Base-by-base conservation (phyloP, 1,140 invertebrate species). In the Gryon sp. region DNA sequence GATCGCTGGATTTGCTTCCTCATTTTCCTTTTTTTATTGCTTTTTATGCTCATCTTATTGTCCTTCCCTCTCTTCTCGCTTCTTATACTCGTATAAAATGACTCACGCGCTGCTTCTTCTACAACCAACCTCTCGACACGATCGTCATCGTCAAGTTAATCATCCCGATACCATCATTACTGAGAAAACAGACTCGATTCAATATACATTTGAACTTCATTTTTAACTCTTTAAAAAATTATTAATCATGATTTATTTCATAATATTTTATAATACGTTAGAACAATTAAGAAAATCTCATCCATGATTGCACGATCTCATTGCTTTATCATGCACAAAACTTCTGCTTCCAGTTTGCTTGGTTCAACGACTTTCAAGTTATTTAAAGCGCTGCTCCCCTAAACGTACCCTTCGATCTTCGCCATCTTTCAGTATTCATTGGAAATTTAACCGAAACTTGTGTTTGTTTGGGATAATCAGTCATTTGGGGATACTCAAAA, bases 321-420 rank as follows among this genome's bases (percentile, higher is more conserved):
- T 52, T 38, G 48, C 12, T 41, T 24, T 45, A 45, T 30, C 30
- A 48, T 22, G 59, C 40, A 9, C 16, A n/a, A n/a, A n/a, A 52
- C 19, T 60, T 78, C 76, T 69, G 70, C 70, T 73, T 68, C 68
- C 55, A 32, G 69, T 70, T 45, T 16, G 24, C 41, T 68, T 65
- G 68, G 80, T 80, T 80, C 80, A 82, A 82, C 76, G 80, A 82
- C 80, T 80, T 75, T 70, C 50, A 53, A 77, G 78, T 80, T 82
- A 82, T 80, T 82, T 80, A 74, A 82, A 80, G 76, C 69, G 34
- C 63, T 41, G 65, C 68, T 73, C 76, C 59, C 73, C 65, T 52
- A 80, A 78, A 76, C 72, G 36, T 36, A 53, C 60, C 65, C 60
- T 75, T 72, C 62, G 46, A 80, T 68, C 52, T 43, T 63, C 24